Evolutionary conservation across 2,888 invertebrate species (phyloP), one percentile per base, ranked within the genome.

Genomic region (Cheilosia impressa): DNA sequence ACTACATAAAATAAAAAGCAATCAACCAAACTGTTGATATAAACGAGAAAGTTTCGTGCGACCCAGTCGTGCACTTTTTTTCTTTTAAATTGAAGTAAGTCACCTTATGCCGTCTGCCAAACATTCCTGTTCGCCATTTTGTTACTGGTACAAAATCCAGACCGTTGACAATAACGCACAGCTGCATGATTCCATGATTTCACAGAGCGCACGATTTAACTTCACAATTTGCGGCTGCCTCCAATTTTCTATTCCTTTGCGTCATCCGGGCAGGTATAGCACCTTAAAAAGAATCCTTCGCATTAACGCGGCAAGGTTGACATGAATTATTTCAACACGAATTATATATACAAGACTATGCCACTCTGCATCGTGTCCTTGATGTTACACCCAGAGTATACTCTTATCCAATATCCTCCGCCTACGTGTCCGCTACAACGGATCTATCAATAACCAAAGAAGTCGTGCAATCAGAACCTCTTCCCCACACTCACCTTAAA

Each of bases 131-230:
- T 57, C 24, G 13, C 31, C 24, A 10, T 27, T 58, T 19, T 41
- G 24, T 19, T 45, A 2, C 22, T 31, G 66, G 41, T 62, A 63
- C 9, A 34, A 34, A 34, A 34, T 34, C 71, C 71, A n/a, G 34
- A 60, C 43, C 58, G 19, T 22, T 27, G 34, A 60, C 65, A 58
- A 79, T 65, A 79, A 60, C 58, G 68, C 73, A 73, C 58, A 66
- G 53, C 66, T 73, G 66, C 73, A 80, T 62, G 65, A 53, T 52
- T 19, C 52, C 17, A 34, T 57, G 47, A 65, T 31, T 45, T 34
- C 31, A 24, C 34, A 45, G n/a, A 62, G 52, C 45, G 53, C 38
- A 68, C 73, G 65, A 72, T 79, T 72, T 60, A 24, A 38, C 65
- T 60, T 66, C 52, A 52, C 22, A 45, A 62, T 73, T 79, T 73